Base-by-base conservation (phyloP, 2,888 invertebrate genomes). In the Nomada ruficornis region DNA sequence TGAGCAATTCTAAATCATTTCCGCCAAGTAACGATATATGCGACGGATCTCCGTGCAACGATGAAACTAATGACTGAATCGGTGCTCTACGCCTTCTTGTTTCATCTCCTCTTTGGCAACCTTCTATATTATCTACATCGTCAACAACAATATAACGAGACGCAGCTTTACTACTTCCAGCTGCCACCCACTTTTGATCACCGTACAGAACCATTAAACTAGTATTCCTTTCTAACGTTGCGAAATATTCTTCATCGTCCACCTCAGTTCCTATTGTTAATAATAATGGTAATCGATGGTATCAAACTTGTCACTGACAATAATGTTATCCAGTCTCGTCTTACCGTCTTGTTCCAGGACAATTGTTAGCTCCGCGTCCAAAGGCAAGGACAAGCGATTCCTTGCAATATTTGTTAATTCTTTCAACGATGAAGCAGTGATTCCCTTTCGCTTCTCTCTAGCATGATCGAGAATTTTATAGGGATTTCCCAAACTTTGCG, bases 191-290 rank as follows among this genome's bases (percentile, higher is more conserved):
- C 92, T 96, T 97, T 93, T 98, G 96, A 87, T 96, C 96, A 10
- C 96, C 96, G 85, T 96, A 96, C 70, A 98, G 95, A 68, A 98
- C 96, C 96, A 98, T 98, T 83, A 98, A 95, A 91, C 96, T 96
- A 23, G 98, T 98, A 91, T 98, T 98, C 85, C 96, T 96, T 90
- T 98, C 98, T 84, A 98, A 94, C 2, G 98, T 98, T 65, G 96
- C 97, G 94, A 98, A 98, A 94, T 98, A 98, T 93, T 98, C 98
- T 93, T 98, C 98, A 92, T 98, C 98, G 90, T 98, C 98, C 68
- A 98, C 97, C 95, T 98, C 98, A 0, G 98, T 98, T 50, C 98
- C 93, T 94, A 63, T 18, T 20, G 36, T 18, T 42, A 26, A 54
- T 29, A 50, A 23, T 15, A 64, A 20, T 5, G 20, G 26, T 15